Percentiles rank a stretch among this genome's conserved stretches.
phyloP scores from a whole-genome alignment of 2,888 invertebrate species.

The Hyppa rectilinea region DNA sequence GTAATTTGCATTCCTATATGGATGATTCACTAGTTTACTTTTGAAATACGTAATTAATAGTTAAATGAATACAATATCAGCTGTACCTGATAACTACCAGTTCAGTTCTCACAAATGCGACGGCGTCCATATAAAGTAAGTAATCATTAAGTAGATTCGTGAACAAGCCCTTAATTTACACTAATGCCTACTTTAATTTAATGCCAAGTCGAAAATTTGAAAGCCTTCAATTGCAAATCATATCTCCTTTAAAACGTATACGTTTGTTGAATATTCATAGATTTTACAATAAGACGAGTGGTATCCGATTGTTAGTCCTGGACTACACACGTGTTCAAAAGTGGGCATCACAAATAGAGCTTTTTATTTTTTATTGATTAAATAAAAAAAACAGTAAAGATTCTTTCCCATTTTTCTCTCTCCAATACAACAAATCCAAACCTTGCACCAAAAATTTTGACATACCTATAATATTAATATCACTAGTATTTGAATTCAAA shows the following conservation, averaged over 20 bases:
- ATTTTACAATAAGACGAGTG: slow-evolving; percentile 57
- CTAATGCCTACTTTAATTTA: slow-evolving; percentile 41
- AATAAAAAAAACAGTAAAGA: no score
- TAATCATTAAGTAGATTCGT: slow-evolving; percentile 24
- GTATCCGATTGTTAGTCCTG: slow-evolving; percentile 44
- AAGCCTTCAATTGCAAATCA: slow-evolving; percentile 54
- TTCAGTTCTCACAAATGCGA: slow-evolving; percentile 4
- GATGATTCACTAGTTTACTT: rapidly evolving
- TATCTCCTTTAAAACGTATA: slow-evolving; percentile 56
- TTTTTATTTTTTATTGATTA: no score
- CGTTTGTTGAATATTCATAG: slow-evolving; percentile 66
- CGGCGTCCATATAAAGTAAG: slow-evolving; percentile 16
- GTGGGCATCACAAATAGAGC: no score
- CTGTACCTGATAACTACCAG: not conserved
- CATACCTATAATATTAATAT: not conserved
- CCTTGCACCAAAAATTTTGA: not conserved
- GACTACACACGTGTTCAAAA: slow-evolving; percentile 29
- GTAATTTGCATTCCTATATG: no score
- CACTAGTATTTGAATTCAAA: no score
- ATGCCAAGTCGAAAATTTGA: slow-evolving; percentile 44
- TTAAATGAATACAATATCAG: not conserved
- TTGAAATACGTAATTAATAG: not conserved
- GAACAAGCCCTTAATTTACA: slow-evolving; percentile 36
- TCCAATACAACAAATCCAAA: not conserved
- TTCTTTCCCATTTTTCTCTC: not conserved